These are phyloP conservation scores for Meiosimyza platycephala DNA, from an alignment of 2,888 invertebrate genomes.

Conservation along the genomic window DNA sequence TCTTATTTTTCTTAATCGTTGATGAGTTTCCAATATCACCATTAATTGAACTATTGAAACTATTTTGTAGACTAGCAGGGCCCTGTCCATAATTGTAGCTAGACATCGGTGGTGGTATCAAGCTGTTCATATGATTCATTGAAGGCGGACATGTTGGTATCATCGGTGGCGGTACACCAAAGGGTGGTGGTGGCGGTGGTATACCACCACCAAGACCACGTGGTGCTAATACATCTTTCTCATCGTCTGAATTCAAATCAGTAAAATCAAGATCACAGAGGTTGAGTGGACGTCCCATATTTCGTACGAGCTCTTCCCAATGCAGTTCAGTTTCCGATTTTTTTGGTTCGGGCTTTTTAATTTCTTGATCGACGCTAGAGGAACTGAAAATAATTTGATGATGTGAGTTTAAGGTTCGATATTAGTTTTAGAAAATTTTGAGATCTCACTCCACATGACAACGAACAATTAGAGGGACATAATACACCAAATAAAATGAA, in stretches of 20 bases:
- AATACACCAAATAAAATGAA: too few relatives aligned
- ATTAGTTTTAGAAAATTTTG: too few relatives aligned
- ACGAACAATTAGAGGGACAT: too few relatives aligned
- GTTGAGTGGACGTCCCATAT: slow-evolving; percentile 79
- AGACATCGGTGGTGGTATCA: slow-evolving; percentile 69
- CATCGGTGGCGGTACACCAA: slow-evolving; percentile 70
- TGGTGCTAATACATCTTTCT: slow-evolving; percentile 81
- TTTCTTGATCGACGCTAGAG: slow-evolving; percentile 79
- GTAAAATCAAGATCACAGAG: slow-evolving; percentile 97
- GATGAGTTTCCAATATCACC: slow-evolving; percentile 59
- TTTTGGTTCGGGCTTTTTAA: slow-evolving; percentile 78
- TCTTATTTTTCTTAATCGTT: slow-evolving; percentile 86
- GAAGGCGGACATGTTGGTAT: slow-evolving; percentile 65
- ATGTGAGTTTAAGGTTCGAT: too few relatives aligned
- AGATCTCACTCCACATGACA: too few relatives aligned
- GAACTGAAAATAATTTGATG: slow-evolving; percentile 70
- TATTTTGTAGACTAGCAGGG: slow-evolving; percentile 59
- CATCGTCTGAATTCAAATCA: slow-evolving; percentile 89
- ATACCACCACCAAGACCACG: slow-evolving; percentile 75
- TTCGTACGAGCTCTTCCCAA: slow-evolving; percentile 91
- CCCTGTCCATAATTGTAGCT: slow-evolving; percentile 63
- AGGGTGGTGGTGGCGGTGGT: slow-evolving; percentile 85
- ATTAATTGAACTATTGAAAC: slow-evolving; percentile 62
- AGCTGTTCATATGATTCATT: slow-evolving; percentile 67
- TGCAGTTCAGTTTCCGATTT: slow-evolving; percentile 94